These are phyloP conservation scores for Ophioderma brevispina DNA, from an alignment of 35 echinoderm and acorn worm genomes.

Conservation along the genomic window DNA sequence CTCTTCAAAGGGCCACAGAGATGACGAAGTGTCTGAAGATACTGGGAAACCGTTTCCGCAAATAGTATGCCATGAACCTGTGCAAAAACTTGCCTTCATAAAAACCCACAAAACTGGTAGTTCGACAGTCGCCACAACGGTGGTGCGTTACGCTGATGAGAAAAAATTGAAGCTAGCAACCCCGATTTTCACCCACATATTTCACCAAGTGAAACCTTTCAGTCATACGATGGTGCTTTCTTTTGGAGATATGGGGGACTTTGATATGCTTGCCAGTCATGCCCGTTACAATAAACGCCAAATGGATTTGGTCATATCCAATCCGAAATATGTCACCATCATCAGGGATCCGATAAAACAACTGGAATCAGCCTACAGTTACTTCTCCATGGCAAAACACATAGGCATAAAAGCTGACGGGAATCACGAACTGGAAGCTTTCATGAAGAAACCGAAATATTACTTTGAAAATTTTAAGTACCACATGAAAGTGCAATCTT, in stretches of 20 bases:
- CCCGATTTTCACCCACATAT: conserved; percentile 2
- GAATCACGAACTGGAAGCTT: conserved; percentile 35
- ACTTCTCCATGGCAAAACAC: neutral
- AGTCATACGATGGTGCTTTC: conserved; percentile 12
- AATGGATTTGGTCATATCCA: conserved; percentile 53
- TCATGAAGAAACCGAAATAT: conserved; percentile 37
- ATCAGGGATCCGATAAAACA: conserved; percentile 40
- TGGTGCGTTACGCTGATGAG: conserved; percentile 72
- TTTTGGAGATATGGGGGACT: conserved; percentile 5
- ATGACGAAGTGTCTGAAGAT: no score
- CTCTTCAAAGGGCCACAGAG: no score
- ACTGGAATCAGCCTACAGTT: neutral
- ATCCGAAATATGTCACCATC: conserved; percentile 58
- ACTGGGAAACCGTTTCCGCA: no score
- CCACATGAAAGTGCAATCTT: neutral
- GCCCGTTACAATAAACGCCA: conserved; percentile 46
- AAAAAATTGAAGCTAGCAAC: conserved; percentile 47
- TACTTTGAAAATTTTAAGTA: conserved; percentile 18
- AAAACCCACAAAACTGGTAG: conserved; percentile 89
- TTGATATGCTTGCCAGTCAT: conserved; percentile 52
- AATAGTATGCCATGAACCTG: no score
- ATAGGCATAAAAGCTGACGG: neutral
- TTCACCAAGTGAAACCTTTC: conserved; percentile 27
- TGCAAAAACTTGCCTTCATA: conserved; percentile 68
- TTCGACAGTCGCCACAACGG: conserved; percentile 60